phyloP scores from a whole-genome alignment of 2,888 invertebrate genomes.

The Cosmia pyralina region DNA sequence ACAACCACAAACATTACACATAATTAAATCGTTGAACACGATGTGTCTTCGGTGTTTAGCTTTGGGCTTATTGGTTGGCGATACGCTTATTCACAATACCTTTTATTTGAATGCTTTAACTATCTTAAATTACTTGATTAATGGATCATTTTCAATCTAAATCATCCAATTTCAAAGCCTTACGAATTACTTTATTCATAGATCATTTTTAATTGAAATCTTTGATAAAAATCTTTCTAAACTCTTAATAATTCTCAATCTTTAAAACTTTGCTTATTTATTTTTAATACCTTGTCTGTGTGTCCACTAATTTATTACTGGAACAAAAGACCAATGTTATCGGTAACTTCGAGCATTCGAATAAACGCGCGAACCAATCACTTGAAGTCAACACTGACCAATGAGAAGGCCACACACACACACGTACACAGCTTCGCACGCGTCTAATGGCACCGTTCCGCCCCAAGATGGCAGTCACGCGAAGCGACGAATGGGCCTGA shows the following conservation, averaged over 20 bases:
- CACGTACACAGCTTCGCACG: constrained; percentile 75
- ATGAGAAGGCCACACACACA: constrained; percentile 63
- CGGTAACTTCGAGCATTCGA: constrained; percentile 42
- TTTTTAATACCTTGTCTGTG: constrained; percentile 12
- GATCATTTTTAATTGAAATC: constrained; percentile 1
- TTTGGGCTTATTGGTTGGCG: constrained; percentile 67
- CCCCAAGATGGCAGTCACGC: constrained; percentile 90
- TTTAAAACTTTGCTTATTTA: background rate
- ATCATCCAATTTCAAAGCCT: background rate
- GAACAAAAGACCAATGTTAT: background rate
- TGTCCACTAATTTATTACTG: constrained; percentile 8
- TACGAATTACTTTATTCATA: constrained; percentile 17
- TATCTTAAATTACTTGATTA: constrained; percentile 9
- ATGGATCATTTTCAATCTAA: background rate
- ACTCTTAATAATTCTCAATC: no score
- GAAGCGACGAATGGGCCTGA: constrained; percentile 90
- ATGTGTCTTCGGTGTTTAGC: constrained; percentile 42
- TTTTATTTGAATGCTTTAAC: constrained; percentile 57
- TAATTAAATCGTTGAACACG: constrained; percentile 16
- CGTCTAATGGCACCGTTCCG: constrained; percentile 86
- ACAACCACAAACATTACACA: constrained; percentile 34
- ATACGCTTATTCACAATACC: constrained; percentile 57
- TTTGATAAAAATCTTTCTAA: constrained; percentile 12
- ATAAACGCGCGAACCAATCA: constrained; percentile 28
- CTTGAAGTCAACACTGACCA: constrained; percentile 54